Conservation (phyloP, 1,140 invertebrate species). For the Parasteatoda tepidariorum region DNA sequence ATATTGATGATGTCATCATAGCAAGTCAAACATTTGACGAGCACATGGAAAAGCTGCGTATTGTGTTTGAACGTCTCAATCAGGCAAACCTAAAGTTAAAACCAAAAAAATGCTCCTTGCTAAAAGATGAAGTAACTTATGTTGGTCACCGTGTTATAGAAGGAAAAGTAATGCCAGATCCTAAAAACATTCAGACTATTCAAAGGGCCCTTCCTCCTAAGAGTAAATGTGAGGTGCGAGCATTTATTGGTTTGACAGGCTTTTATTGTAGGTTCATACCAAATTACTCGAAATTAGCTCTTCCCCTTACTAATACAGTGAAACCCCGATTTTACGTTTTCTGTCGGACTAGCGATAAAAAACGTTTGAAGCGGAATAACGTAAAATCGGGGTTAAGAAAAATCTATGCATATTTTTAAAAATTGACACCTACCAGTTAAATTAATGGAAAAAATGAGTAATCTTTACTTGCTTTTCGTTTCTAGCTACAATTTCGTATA, state of each 20-base stretch:
- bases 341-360: too few species aligned
- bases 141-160: conserved; percentile 65
- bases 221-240: conserved; percentile 67
- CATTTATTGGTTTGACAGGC: conserved; percentile 69
- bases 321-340: too few species aligned
- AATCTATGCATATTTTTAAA: too few species aligned
- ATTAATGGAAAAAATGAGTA: too few species aligned
- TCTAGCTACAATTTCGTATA: too few species aligned
- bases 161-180: conserved; percentile 66
- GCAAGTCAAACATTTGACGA: conserved; percentile 56
- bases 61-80: conserved; percentile 26
- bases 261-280: conserved; percentile 70
- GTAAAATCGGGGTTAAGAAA: too few species aligned
- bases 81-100: conserved; percentile 62
- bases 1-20: conserved; percentile 54
- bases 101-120: conserved; percentile 60
- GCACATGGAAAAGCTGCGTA: conserved; percentile 18
- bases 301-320: conserved; percentile 66
- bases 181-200: conserved; percentile 68
- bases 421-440: too few species aligned
- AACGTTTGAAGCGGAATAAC: too few species aligned
- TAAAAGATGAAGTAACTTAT: conserved; percentile 43
- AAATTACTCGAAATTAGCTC: conserved; percentile 66
- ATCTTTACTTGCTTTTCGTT: too few species aligned
- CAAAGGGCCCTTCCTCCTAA: conserved; percentile 65